phyloP scores from a whole-genome alignment of 1,140 invertebrate genomes.

The Phocides pigmalion region DNA sequence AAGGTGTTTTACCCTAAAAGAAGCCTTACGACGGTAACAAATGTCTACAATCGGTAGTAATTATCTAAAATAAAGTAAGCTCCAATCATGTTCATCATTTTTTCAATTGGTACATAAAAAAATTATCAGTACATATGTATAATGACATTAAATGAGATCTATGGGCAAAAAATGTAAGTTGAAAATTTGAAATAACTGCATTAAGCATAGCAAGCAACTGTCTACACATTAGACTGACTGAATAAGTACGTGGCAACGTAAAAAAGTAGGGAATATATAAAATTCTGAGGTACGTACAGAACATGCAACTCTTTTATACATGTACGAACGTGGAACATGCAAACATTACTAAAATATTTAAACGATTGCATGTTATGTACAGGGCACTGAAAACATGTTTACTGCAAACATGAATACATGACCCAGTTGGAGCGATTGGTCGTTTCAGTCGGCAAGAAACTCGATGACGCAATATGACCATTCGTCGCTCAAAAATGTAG shows the following conservation, averaged over 20 bases:
- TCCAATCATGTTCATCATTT: too few species aligned
- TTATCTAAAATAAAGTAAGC: too few species aligned
- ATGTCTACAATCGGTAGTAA: too few species aligned
- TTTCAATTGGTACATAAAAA: too few species aligned
- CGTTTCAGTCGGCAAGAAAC: slow-evolving; percentile 52
- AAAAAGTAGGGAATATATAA: background rate
- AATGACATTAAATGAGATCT: too few species aligned
- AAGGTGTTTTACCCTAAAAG: too few species aligned
- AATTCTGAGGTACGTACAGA: background rate
- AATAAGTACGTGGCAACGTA: background rate
- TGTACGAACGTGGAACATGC: background rate
- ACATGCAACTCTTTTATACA: slow-evolving; percentile 4
- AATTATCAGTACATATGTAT: too few species aligned
- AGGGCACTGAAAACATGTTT: slow-evolving; percentile 49
- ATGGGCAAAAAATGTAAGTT: too few species aligned
- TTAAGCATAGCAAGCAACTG: too few species aligned
- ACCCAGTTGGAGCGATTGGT: slow-evolving; percentile 67
- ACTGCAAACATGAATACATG: slow-evolving; percentile 64
- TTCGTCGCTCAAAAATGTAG: slow-evolving; percentile 49
- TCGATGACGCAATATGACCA: slow-evolving; percentile 56
- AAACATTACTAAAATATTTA: slow-evolving; percentile 5
- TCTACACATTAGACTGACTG: too few species aligned
- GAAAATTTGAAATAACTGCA: too few species aligned
- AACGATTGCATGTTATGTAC: slow-evolving; percentile 7
- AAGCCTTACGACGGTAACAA: too few species aligned